Conservation (phyloP, 2,797 vertebrate genomes). For the Sciaenops ocellatus region DNA sequence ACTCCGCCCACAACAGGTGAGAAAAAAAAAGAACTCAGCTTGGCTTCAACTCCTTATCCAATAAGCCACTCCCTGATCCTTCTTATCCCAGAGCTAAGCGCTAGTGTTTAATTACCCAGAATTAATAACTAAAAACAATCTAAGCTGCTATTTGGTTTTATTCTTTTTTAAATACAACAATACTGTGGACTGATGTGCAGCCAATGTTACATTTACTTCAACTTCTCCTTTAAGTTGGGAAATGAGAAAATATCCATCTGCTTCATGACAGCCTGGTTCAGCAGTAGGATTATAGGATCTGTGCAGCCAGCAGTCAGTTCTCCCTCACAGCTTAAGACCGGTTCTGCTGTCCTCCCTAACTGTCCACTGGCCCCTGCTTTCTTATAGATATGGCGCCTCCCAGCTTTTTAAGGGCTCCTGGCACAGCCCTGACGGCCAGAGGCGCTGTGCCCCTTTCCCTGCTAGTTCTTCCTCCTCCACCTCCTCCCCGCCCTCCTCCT, state of each 20-base stretch:
- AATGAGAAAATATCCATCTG: slow-evolving; percentile 4
- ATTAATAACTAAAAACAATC: slow-evolving; percentile 46
- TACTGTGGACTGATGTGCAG: slow-evolving; percentile 31
- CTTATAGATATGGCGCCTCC: slow-evolving; percentile 79
- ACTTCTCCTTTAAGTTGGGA: slow-evolving; percentile 5
- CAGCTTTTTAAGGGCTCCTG: slow-evolving; percentile 69
- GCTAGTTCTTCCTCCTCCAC: slow-evolving; percentile 79
- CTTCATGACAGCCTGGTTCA: slow-evolving; percentile 36
- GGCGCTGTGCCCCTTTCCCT: slow-evolving; percentile 72
- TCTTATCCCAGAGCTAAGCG: slow-evolving; percentile 65
- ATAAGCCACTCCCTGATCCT: slow-evolving; percentile 76
- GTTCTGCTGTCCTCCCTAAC: slow-evolving; percentile 64
- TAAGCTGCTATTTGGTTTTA: slow-evolving; percentile 47
- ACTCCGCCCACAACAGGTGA: slow-evolving; percentile 93
- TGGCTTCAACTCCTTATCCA: slow-evolving; percentile 66
- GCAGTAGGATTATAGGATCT: slow-evolving; percentile 60
- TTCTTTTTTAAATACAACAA: slow-evolving; percentile 17
- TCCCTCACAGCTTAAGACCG: slow-evolving; percentile 53
- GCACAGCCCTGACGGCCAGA: slow-evolving; percentile 77
- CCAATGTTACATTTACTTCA: slow-evolving; percentile 24
- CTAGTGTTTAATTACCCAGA: slow-evolving; percentile 67
- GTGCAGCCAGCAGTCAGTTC: slow-evolving; percentile 42
- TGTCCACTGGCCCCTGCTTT: slow-evolving; percentile 76
- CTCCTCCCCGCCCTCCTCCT: slow-evolving; percentile 70
- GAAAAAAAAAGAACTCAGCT: slow-evolving; percentile 57